Base-by-base conservation (phyloP, 2,113 vertebrate species). In the Piaya cayana region DNA sequence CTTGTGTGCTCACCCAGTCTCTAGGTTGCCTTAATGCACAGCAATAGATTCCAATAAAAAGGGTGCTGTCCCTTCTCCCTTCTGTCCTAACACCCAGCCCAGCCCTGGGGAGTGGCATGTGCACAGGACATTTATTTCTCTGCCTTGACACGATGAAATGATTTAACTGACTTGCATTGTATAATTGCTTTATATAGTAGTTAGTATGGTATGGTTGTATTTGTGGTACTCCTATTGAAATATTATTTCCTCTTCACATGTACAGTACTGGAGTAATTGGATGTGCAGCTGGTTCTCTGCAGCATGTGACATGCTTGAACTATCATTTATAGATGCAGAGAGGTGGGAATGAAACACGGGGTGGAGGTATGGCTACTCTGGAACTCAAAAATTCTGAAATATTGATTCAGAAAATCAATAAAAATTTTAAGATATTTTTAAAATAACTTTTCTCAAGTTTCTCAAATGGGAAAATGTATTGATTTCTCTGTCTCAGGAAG, bases 11-110 rank as follows among this genome's bases (percentile, higher is more conserved):
- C 15, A 4, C 37, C 75, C 18, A 0, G 13, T 67, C 76, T 49
- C 47, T 1, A 5, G 5, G 23, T 8, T 0, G 0, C 0, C 0
- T 25, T 39, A 26, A 39, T 0, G 8, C 34, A 50, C 47, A 52
- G 60, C 43, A 60, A 32, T 68, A 72, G 55, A 32, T 42, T 19
- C 34, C 78, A 64, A 17, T 30, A 49, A 11, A 49, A 52, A 45
- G 29, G 30, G 23, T 55, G 25, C 63, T 3, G 0, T 27, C 42
- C 56, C 81, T 36, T 62, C 32, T 45, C 23, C 71, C 16, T 58
- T 39, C 43, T 47, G 5, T 60, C 12, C 3, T 5, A 34, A 58
- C 43, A 42, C 3, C 25, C 82, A 77, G 75, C 42, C 29, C 47
- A 77, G 75, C 42, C 29, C 52, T 49, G 42, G 25, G 26, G 42